phyloP scores from a whole-genome alignment of 2,888 invertebrate genomes.

The Pristionchus arcanus region DNA sequence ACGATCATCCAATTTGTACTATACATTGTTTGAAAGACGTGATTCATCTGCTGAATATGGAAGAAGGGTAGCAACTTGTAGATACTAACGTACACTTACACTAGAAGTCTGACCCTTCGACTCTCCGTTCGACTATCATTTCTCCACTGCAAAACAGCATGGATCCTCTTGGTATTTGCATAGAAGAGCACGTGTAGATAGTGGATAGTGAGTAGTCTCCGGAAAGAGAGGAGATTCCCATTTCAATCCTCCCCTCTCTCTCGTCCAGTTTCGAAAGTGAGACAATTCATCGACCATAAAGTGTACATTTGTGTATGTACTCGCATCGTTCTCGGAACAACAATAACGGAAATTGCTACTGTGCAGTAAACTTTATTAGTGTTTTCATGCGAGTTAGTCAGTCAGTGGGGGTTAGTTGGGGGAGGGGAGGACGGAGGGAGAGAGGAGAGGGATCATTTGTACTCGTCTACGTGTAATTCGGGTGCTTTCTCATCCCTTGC shows the following conservation, averaged over 20 bases:
- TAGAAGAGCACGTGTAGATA: neutral
- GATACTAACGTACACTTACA: too few species aligned
- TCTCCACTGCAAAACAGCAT: neutral
- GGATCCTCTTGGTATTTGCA: constrained; percentile 22
- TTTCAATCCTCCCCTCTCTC: neutral
- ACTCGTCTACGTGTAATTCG: constrained; percentile 30
- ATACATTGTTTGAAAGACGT: too few species aligned
- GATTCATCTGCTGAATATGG: too few species aligned
- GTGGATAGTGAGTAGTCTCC: neutral
- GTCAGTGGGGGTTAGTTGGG: constrained; percentile 16
- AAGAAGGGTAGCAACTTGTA: too few species aligned
- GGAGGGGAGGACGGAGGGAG: neutral
- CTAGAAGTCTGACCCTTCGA: too few species aligned
- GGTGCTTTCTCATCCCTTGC: neutral
- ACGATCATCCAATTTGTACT: too few species aligned
- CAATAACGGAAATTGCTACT: neutral
- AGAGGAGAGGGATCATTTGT: constrained; percentile 9
- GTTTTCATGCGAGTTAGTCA: constrained; percentile 23
- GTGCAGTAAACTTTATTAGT: constrained; percentile 41
- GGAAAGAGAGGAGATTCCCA: constrained; percentile 15
- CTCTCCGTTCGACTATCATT: too few species aligned
- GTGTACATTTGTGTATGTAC: neutral
- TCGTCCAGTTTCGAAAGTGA: neutral
- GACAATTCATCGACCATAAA: neutral
- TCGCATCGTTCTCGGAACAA: neutral